Conservation (phyloP, 2,888 invertebrate species). For the Sylvicola cinctus region DNA sequence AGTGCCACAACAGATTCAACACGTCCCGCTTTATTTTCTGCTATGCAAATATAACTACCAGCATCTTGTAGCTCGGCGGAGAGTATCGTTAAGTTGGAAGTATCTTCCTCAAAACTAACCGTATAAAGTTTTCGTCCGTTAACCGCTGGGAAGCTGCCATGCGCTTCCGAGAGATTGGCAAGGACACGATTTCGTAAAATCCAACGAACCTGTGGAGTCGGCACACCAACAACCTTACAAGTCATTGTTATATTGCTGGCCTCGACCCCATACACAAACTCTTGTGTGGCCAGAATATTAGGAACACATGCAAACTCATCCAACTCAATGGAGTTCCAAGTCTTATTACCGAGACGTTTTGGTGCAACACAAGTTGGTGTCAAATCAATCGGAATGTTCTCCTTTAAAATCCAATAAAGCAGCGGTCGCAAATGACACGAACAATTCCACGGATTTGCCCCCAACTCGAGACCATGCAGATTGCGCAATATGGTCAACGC, state of each 20-base stretch:
- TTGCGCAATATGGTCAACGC: conserved; percentile 45
- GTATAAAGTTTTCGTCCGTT: conserved; percentile 39
- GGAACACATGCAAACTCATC: conserved; percentile 67
- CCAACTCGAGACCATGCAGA: conserved; percentile 52
- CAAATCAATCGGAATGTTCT: conserved; percentile 52
- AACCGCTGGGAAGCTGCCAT: conserved; percentile 20
- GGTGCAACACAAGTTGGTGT: conserved; percentile 52
- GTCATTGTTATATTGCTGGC: conserved; percentile 53
- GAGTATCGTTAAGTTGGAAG: conserved; percentile 52
- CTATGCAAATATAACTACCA: conserved; percentile 54
- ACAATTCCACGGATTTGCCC: conserved; percentile 70
- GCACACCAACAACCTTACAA: conserved; percentile 48
- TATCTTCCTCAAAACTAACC: conserved; percentile 41
- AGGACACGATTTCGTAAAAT: conserved; percentile 45
- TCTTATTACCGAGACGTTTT: conserved; percentile 34
- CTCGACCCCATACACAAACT: conserved; percentile 41
- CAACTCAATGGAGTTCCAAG: conserved; percentile 55
- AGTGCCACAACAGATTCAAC: conserved; percentile 54
- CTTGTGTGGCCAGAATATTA: conserved; percentile 37
- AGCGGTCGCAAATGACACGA: conserved; percentile 53
- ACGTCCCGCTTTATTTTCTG: conserved; percentile 62
- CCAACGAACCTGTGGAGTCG: conserved; percentile 54
- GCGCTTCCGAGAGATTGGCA: conserved; percentile 35
- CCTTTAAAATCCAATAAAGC: conserved; percentile 56
- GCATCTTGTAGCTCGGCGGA: conserved; percentile 53